These are phyloP conservation scores for Solea senegalensis DNA, from an alignment of 2,113 vertebrate species.

Conservation along the genomic window DNA sequence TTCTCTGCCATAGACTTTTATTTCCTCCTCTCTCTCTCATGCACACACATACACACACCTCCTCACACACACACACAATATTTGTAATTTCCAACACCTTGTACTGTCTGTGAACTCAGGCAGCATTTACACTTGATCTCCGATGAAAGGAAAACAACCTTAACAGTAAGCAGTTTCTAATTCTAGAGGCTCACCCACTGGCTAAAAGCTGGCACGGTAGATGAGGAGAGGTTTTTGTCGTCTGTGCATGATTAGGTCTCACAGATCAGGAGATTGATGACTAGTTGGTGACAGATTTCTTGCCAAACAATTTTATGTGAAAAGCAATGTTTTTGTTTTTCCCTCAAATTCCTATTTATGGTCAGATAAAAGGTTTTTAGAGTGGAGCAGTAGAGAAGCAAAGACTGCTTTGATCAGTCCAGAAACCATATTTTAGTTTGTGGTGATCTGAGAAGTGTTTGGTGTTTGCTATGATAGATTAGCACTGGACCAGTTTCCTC, in stretches of 20 bases:
- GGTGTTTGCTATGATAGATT: conserved; percentile 72
- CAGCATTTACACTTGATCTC: conserved; percentile 62
- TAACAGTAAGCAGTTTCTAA: conserved; percentile 46
- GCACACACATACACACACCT: not conserved
- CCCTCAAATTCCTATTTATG: conserved; percentile 65
- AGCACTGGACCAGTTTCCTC: conserved; percentile 65
- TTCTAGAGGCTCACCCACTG: conserved; percentile 37
- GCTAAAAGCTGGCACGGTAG: conserved; percentile 45
- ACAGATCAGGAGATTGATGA: conserved; percentile 58
- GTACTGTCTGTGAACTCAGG: conserved; percentile 44
- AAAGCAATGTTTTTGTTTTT: conserved; percentile 43
- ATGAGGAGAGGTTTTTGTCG: conserved; percentile 26
- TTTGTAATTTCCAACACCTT: conserved; percentile 40
- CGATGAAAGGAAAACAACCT: conserved; percentile 61
- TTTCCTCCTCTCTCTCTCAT: conserved; percentile 1
- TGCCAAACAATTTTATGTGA: conserved; percentile 60
- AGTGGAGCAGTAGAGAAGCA: conserved; percentile 57
- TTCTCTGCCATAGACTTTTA: conserved; percentile 32
- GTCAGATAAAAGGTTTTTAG: conserved; percentile 71
- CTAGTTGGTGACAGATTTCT: conserved; percentile 61
- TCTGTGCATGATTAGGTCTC: conserved; percentile 32
- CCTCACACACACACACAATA: conserved; percentile 1
- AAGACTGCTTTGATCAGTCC: conserved; percentile 73
- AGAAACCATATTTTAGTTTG: conserved; percentile 69
- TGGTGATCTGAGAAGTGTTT: conserved; percentile 70